A percentile compares a stretch with the other conserved stretches of the same genome.
Evolutionary conservation across 2,888 invertebrate species (phyloP).

Genomic region (Scaptomyza cyrtandrae): DNA sequence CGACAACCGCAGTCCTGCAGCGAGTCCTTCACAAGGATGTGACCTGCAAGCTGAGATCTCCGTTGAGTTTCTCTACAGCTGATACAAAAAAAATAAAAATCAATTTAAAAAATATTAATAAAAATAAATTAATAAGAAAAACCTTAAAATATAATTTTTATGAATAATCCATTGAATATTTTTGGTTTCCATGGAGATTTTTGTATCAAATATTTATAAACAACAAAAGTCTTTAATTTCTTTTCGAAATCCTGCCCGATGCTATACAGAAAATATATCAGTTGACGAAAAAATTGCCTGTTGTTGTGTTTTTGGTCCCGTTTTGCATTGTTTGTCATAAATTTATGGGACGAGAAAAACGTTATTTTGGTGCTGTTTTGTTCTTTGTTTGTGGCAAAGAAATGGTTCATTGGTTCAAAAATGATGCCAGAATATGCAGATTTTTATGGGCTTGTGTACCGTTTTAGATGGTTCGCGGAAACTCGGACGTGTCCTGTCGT

Average conservation of each 20-base stretch:
- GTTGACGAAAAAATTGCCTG: slow-evolving; percentile 12
- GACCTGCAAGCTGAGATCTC: slow-evolving; percentile 16
- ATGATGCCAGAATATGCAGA: slow-evolving; percentile 69
- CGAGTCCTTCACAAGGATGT: slow-evolving; percentile 28
- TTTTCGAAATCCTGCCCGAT: too few relatives aligned
- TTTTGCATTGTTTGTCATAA: slow-evolving; percentile 40
- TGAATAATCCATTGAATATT: neutral
- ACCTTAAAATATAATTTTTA: neutral
- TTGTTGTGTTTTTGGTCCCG: slow-evolving; percentile 13
- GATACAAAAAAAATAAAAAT: slow-evolving; percentile 5
- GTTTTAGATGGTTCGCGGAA: slow-evolving; percentile 53
- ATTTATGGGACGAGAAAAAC: slow-evolving; percentile 70
- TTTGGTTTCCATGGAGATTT: too few relatives aligned
- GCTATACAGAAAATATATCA: too few relatives aligned
- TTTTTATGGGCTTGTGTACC: slow-evolving; percentile 71
- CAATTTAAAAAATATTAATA: slow-evolving; percentile 10
- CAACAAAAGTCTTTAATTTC: too few relatives aligned
- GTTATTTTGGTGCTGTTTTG: slow-evolving; percentile 55
- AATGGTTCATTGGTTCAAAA: slow-evolving; percentile 51
- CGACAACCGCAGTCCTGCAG: slow-evolving; percentile 56
- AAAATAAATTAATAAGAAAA: slow-evolving; percentile 11
- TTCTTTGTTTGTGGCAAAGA: slow-evolving; percentile 58
- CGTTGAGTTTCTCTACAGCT: neutral
- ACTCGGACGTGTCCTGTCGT: slow-evolving; percentile 66
- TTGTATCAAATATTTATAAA: too few relatives aligned